Evolutionary conservation across 2,797 vertebrate species (phyloP).

Genomic region (Ctenochaetus hawaiiensis): DNA sequence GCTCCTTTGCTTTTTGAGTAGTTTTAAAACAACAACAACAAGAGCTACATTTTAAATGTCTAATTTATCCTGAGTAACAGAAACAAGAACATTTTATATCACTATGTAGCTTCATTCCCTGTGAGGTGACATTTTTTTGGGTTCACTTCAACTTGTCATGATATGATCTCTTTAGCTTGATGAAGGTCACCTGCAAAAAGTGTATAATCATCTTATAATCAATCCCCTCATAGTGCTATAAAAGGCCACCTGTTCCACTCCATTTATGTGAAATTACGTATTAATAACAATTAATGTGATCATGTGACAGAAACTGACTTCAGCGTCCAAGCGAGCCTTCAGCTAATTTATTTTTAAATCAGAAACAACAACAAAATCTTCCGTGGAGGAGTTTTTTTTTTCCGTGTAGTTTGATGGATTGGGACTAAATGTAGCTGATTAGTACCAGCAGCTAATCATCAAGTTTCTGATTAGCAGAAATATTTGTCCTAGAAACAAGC

Average conservation of each 20-base stretch:
- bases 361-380: constrained; percentile 15
- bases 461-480: constrained; percentile 33
- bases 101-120: too few relatives aligned
- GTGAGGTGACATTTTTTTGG: too few relatives aligned
- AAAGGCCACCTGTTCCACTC: neutral
- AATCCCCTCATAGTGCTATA: neutral
- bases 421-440: constrained; percentile 41
- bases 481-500: constrained; percentile 48
- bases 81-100: neutral
- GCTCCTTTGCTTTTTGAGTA: neutral
- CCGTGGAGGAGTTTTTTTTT: neutral
- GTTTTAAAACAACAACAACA: neutral
- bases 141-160: neutral
- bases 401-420: constrained; percentile 44
- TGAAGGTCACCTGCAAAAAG: neutral
- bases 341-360: constrained; percentile 17
- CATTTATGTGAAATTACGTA: constrained; percentile 10
- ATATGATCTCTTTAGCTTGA: neutral
- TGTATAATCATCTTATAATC: neutral
- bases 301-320: neutral
- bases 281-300: constrained; percentile 15
- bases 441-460: constrained; percentile 42
- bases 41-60: too few relatives aligned
- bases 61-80: too few relatives aligned
- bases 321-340: neutral